Evolutionary conservation across 2,888 invertebrate genomes (phyloP).

Genomic region (Drosophila austrosaltans): DNA sequence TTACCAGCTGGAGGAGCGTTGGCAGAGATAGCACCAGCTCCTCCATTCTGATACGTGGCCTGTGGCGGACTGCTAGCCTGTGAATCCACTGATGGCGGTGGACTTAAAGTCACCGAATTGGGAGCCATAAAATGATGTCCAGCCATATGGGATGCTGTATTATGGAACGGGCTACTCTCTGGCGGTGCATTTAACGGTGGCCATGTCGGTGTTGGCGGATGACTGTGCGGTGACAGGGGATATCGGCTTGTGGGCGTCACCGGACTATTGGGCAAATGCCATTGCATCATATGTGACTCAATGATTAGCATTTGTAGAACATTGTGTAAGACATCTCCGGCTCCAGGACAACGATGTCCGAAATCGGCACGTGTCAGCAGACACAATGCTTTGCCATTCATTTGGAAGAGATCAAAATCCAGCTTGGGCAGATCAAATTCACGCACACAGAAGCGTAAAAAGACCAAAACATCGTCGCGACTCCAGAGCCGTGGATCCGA

Average conservation of each 20-base stretch:
- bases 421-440: constrained; percentile 96
- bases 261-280: constrained; percentile 91
- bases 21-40: constrained; percentile 35
- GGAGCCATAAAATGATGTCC: constrained; percentile 89
- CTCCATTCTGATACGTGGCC: constrained; percentile 85
- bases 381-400: constrained; percentile 98
- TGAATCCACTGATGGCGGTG: constrained; percentile 94
- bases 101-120: constrained; percentile 95
- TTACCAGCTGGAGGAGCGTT: constrained; percentile 56
- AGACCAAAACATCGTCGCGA: constrained; percentile 93
- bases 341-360: constrained; percentile 95
- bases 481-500: constrained; percentile 96
- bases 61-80: constrained; percentile 94
- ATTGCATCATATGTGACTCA: constrained; percentile 90
- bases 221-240: constrained; percentile 91
- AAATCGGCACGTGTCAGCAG: constrained; percentile 94
- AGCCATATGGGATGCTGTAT: constrained; percentile 85
- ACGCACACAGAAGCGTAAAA: constrained; percentile 95
- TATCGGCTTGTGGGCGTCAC: constrained; percentile 93
- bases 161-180: constrained; percentile 83
- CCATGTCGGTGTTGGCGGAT: constrained; percentile 92
- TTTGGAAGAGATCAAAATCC: constrained; percentile 96
- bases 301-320: constrained; percentile 94
- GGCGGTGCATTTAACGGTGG: constrained; percentile 84
- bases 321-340: constrained; percentile 97